phyloP scores from a whole-genome alignment of 2,888 invertebrate genomes.

The Epiblema foenella region DNA sequence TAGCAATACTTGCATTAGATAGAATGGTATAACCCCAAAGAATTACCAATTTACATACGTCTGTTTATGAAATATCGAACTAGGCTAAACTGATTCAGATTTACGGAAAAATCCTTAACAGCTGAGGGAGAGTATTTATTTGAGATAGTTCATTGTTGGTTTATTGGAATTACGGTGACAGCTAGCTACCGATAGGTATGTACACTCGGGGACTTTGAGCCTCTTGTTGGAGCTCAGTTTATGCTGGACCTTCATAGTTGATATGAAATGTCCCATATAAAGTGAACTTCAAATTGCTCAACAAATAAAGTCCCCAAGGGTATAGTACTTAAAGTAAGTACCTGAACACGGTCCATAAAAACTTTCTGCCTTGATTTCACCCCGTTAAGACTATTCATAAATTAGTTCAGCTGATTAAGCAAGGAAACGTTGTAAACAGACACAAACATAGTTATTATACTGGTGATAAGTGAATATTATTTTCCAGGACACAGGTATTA shows the following conservation, averaged over 20 bases:
- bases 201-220: no score
- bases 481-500: no score
- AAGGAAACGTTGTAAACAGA: not conserved
- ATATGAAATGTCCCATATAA: no score
- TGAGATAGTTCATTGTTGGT: not conserved
- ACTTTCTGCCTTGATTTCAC: not conserved
- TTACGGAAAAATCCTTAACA: constrained; percentile 30
- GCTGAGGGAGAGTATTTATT: constrained; percentile 4
- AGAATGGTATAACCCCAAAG: constrained; percentile 1
- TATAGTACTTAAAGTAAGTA: no score
- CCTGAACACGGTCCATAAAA: not conserved
- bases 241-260: no score
- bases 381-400: not conserved
- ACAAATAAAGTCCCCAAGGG: no score
- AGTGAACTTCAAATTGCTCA: no score
- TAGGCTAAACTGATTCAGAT: constrained; percentile 15
- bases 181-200: not conserved
- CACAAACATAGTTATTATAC: not conserved
- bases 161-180: no score
- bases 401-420: not conserved
- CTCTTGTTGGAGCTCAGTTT: no score
- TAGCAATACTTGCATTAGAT: not conserved
- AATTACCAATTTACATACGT: not conserved
- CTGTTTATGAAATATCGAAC: constrained; percentile 3
- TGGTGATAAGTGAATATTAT: no score